Evolutionary conservation across 2,797 vertebrate species (phyloP), one percentile per base, ranked within the genome.

Genomic region (Rousettus madagascariensis): DNA sequence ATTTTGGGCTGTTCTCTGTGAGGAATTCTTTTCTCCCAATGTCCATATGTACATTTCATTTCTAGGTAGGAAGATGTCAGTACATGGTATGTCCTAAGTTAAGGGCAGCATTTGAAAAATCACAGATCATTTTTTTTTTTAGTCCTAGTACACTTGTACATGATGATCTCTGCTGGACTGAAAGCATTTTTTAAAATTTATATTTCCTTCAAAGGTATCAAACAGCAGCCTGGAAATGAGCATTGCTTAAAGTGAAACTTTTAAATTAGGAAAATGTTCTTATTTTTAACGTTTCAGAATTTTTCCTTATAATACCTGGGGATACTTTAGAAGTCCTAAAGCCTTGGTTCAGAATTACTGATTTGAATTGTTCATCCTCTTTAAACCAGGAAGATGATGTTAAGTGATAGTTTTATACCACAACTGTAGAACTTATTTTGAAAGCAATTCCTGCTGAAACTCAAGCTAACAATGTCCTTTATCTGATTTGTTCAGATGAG

Each of bases 401-500:
- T 89, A 77, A 93, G 71, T 97, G 79, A 91, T 94, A 71, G 84
- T 95, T 95, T 80, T 87, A 82, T 93, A 46, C 53, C 36, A 75
- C 24, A 97, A 63, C 75, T 63, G 86, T 41, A 61, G 83, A 95
- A 93, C 38, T 88, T 88, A 55, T 96, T 90, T 96, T 94, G 66
- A 95, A 88, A 97, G 90, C 66, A 94, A 63, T 93, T 84, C 36
- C 66, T 96, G 86, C 86, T 91, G 71, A 87, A 95, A 92, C 38
- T 93, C 59, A 93, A 93, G 66, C 7, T 53, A 94, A 80, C 82
- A 93, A 36, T 96, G 26, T 96, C 53, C 63, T 95, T 96, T 95
- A 80, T 96, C 91, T 90, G 66, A 90, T 96, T 96, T 96, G 79
- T 91, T 96, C 96, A 85, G 80, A 78, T 96, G 87, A 96, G 59